These are phyloP conservation scores for Epirrita christyi DNA, from an alignment of 2,888 invertebrate genomes.

Conservation along the genomic window DNA sequence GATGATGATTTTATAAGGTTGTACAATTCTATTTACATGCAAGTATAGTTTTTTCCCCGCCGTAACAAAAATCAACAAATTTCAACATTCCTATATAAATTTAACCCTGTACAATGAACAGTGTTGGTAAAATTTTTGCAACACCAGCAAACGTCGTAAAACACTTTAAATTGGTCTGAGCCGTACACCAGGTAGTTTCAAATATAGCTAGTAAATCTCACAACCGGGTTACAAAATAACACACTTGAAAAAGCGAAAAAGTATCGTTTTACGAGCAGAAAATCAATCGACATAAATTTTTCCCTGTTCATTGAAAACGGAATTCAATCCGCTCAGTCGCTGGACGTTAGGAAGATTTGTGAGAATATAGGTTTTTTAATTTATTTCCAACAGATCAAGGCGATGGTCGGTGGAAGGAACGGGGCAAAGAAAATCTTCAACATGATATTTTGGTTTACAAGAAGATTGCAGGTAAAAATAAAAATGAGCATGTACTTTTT, in stretches of 20 bases:
- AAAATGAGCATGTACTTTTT: too few relatives aligned
- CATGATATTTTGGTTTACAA: conserved; percentile 65
- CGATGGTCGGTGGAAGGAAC: conserved; percentile 72
- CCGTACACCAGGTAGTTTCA: conserved; percentile 27
- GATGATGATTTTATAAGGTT: too few relatives aligned
- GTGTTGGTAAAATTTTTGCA: conserved; percentile 7
- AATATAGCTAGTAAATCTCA: conserved; percentile 33
- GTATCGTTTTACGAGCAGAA: conserved; percentile 43
- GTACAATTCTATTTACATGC: too few relatives aligned
- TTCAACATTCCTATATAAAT: too few relatives aligned
- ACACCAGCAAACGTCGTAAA: conserved; percentile 32
- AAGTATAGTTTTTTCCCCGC: too few relatives aligned
- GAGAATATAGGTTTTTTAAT: conserved; percentile 48
- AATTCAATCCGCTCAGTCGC: conserved; percentile 39
- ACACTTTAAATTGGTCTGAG: conserved; percentile 30
- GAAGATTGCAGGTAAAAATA: conserved; percentile 66
- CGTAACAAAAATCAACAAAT: too few relatives aligned
- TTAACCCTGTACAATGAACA: too few relatives aligned
- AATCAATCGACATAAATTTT: conserved; percentile 50
- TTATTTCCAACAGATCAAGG: conserved; percentile 66
- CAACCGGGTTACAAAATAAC: conserved; percentile 30
- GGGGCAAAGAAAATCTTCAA: conserved; percentile 60
- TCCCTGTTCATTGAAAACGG: conserved; percentile 49
- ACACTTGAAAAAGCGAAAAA: conserved; percentile 39
- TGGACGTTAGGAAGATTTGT: conserved; percentile 44